A percentile compares a stretch with the other conserved stretches of the same genome.
Evolutionary conservation across 64 coral and sea anemone genomes (phyloP).

Genomic region (Stichodactyla helianthus): DNA sequence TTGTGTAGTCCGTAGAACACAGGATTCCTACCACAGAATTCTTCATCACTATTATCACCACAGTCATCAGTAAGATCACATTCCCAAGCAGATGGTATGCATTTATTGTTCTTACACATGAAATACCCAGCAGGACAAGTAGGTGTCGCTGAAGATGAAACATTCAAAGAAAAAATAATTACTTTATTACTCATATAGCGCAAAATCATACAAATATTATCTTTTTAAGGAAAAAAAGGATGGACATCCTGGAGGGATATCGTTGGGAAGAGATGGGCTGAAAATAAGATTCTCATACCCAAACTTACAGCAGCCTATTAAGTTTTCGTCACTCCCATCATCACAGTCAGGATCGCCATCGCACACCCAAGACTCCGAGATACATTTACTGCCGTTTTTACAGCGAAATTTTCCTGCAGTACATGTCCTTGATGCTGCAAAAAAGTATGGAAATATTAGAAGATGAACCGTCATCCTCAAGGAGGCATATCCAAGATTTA

Average conservation of each 20-base stretch:
- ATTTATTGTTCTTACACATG: constrained; percentile 1
- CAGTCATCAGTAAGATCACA: constrained; percentile 20
- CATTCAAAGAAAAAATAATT: background rate
- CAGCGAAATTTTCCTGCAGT: background rate
- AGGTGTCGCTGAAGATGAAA: background rate
- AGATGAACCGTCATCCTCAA: background rate
- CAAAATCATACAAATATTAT: background rate
- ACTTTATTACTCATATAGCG: no score
- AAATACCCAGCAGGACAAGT: background rate
- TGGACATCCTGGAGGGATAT: background rate
- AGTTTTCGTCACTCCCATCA: constrained; percentile 17
- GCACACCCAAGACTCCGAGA: background rate
- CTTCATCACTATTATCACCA: constrained; percentile 15
- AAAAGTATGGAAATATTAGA: background rate
- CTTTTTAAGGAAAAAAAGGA: background rate
- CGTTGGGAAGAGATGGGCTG: background rate
- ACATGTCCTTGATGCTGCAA: background rate
- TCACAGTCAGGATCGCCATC: constrained; percentile 23
- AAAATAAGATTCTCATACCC: constrained; percentile 1
- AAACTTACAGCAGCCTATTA: constrained; percentile 18
- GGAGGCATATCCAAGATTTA: no score
- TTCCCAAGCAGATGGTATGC: background rate
- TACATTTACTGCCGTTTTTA: constrained; percentile 5
- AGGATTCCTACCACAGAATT: background rate
- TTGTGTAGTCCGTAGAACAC: no score